A percentile compares a stretch with the other conserved stretches of the same genome.
Evolutionary conservation across 2,888 invertebrate species (phyloP).

Genomic region (Hydriomena furcata): DNA sequence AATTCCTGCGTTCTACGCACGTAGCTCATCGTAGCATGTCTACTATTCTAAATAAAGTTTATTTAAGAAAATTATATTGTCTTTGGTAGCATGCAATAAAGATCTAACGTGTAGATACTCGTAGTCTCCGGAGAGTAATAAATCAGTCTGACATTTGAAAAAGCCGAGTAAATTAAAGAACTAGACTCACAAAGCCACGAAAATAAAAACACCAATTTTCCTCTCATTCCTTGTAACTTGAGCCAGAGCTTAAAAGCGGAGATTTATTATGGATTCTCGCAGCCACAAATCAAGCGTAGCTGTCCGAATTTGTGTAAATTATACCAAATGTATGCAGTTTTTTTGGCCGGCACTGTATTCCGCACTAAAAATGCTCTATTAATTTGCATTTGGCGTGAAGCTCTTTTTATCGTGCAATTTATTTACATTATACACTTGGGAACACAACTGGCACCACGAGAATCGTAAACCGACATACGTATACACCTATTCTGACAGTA

Average conservation of each 20-base stretch:
- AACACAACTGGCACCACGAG: no score
- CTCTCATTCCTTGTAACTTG: slow-evolving; percentile 30
- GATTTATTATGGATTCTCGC: slow-evolving; percentile 68
- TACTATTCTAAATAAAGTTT: no score
- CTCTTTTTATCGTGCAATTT: slow-evolving; percentile 2
- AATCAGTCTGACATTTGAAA: slow-evolving; percentile 21
- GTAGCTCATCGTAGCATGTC: background rate
- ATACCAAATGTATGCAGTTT: slow-evolving; percentile 50
- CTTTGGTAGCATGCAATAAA: no score
- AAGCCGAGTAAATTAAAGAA: slow-evolving; percentile 20
- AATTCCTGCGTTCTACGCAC: background rate
- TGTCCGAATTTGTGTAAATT: slow-evolving; percentile 69
- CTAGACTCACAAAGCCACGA: slow-evolving; percentile 12
- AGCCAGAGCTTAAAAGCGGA: slow-evolving; percentile 45
- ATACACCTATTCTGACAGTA: no score
- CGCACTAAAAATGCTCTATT: slow-evolving; percentile 45
- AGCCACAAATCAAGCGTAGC: slow-evolving; percentile 69
- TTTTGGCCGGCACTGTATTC: slow-evolving; percentile 49
- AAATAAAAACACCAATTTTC: slow-evolving; percentile 18
- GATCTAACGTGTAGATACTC: background rate
- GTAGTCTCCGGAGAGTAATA: slow-evolving; percentile 17
- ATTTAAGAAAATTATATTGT: no score
- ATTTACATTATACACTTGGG: no score
- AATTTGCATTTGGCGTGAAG: slow-evolving; percentile 30
- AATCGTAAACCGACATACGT: no score